Percentiles rank a stretch among this genome's conserved stretches.
Evolutionary conservation across 2,888 invertebrate species (phyloP).

Genomic region (Prosopocoilus inquinatus): DNA sequence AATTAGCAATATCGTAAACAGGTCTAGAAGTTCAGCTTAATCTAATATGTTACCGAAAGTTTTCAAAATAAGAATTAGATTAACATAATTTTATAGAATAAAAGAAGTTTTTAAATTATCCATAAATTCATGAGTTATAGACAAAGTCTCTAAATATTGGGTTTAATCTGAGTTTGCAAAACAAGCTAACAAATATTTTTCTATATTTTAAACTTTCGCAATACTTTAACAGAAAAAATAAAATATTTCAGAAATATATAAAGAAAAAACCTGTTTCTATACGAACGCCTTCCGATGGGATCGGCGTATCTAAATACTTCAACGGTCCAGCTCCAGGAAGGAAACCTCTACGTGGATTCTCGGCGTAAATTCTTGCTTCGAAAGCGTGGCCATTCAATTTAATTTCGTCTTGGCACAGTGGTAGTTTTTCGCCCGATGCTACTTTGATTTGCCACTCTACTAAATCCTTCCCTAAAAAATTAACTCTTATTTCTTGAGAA

Average conservation of each 20-base stretch:
- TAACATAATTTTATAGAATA: no score
- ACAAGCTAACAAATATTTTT: no score
- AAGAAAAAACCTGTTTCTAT: slow-evolving; percentile 71
- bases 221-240: not conserved
- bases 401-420: slow-evolving; percentile 78
- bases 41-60: not conserved
- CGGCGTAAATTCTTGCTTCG: slow-evolving; percentile 96
- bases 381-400: slow-evolving; percentile 83
- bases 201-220: not conserved
- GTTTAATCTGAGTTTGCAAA: no score
- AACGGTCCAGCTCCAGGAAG: slow-evolving; percentile 92
- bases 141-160: no score
- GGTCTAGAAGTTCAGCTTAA: not conserved
- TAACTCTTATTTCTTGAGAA: not conserved
- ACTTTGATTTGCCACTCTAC: slow-evolving; percentile 97
- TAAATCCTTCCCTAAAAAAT: slow-evolving; percentile 71
- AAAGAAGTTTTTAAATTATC: no score
- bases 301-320: slow-evolving; percentile 72
- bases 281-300: slow-evolving; percentile 63
- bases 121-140: no score
- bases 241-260: not conserved
- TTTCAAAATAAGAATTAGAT: not conserved
- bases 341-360: slow-evolving; percentile 80
- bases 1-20: slow-evolving; percentile 8
- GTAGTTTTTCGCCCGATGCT: slow-evolving; percentile 84